These are phyloP conservation scores for Gymnothorax reevesii DNA, from an alignment of 2,797 vertebrate genomes.

Conservation along the genomic window DNA sequence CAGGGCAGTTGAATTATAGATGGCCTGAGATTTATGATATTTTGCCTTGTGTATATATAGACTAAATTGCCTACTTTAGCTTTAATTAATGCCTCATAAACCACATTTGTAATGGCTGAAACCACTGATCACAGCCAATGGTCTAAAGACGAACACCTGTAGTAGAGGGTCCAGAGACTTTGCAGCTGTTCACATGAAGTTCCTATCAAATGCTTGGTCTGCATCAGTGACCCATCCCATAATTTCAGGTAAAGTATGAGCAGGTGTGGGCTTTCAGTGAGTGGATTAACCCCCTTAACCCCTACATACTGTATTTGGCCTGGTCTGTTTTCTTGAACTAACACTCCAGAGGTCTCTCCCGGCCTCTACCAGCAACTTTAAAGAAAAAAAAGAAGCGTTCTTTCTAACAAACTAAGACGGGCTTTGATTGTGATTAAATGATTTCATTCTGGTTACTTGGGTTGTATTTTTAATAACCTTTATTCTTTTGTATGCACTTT, in stretches of 20 bases:
- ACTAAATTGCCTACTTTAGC: no score
- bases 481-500: slow-evolving; percentile 29
- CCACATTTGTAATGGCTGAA: not conserved
- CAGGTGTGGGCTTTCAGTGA: not conserved
- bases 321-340: slow-evolving; percentile 30
- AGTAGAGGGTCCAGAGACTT: not conserved
- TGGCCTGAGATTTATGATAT: no score
- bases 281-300: slow-evolving; percentile 31
- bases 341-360: slow-evolving; percentile 39
- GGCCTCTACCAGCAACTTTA: slow-evolving; percentile 86
- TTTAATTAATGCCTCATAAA: not conserved
- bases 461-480: slow-evolving; percentile 24
- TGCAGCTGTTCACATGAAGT: not conserved
- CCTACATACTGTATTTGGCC: not conserved
- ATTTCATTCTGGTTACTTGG: slow-evolving; percentile 56
- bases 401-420: slow-evolving; percentile 86
- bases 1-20: no score
- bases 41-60: no score
- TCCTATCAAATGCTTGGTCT: not conserved
- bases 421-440: slow-evolving; percentile 85
- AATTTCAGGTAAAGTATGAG: slow-evolving; percentile 7
- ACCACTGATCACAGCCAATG: not conserved
- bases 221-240: not conserved
- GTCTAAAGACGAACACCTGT: not conserved
- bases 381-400: slow-evolving; percentile 83